Percentiles rank a stretch among this genome's conserved stretches.
phyloP scores from a whole-genome alignment of 1,140 invertebrate species.

The Macrotrachela quadricornifera region DNA sequence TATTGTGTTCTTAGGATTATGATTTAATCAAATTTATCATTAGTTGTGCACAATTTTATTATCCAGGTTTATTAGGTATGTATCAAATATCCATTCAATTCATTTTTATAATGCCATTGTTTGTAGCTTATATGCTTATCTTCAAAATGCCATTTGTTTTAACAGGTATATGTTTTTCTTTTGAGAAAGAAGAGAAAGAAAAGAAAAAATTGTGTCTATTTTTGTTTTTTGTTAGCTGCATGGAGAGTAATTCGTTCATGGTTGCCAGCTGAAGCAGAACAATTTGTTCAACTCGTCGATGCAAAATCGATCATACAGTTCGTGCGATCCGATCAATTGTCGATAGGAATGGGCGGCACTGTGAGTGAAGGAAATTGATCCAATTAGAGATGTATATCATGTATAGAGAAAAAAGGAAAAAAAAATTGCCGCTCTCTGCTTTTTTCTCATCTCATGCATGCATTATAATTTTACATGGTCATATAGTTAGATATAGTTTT shows the following conservation, averaged over 20 bases:
- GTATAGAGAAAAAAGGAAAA: no score
- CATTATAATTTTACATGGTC: no score
- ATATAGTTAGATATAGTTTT: no score
- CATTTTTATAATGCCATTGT: background rate
- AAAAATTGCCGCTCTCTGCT: no score
- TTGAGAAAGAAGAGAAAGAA: background rate
- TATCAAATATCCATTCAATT: background rate
- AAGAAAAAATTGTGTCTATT: constrained; percentile 4
- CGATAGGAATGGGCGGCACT: constrained; percentile 61
- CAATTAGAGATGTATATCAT: no score
- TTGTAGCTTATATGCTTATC: constrained; percentile 65
- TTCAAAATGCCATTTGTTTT: constrained; percentile 85
- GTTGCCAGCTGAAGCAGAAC: constrained; percentile 62
- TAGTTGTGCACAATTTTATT: constrained; percentile 62
- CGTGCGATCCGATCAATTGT: constrained; percentile 48
- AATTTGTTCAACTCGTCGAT: constrained; percentile 66
- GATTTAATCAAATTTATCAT: constrained; percentile 48
- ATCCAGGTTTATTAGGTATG: constrained; percentile 42
- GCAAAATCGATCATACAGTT: constrained; percentile 53
- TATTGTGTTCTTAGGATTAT: constrained; percentile 22
- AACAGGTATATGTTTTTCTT: constrained; percentile 39
- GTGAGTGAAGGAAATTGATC: constrained; percentile 19
- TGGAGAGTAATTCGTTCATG: constrained; percentile 75
- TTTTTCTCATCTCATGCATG: no score
- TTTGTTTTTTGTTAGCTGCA: constrained; percentile 42